A percentile compares a stretch with the other conserved stretches of the same genome.
These are phyloP conservation scores for Mesitornis unicolor DNA, from an alignment of 2,113 vertebrate genomes.

Conservation along the genomic window DNA sequence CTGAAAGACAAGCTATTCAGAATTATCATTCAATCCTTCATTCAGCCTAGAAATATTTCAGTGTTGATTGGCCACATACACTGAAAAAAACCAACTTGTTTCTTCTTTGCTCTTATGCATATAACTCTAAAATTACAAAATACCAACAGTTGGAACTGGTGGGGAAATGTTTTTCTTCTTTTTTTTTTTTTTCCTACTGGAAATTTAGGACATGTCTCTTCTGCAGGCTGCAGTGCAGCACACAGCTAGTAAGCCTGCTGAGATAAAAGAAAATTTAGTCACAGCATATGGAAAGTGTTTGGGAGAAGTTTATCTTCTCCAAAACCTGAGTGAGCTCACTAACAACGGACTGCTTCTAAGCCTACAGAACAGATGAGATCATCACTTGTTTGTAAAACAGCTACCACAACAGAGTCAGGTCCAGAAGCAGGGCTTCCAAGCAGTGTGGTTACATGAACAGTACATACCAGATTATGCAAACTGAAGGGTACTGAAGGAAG, in stretches of 20 bases:
- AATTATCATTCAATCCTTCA: neutral
- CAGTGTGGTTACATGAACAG: neutral
- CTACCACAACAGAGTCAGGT: neutral
- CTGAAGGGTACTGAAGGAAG: neutral
- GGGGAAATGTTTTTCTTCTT: neutral
- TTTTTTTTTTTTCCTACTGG: neutral
- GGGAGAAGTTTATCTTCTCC: neutral
- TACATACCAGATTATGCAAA: neutral
- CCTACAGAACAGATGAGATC: constrained; percentile 12
- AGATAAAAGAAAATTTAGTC: neutral
- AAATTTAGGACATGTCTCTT: neutral
- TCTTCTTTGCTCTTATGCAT: neutral
- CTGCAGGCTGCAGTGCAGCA: neutral
- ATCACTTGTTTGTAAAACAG: neutral
- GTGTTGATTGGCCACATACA: neutral
- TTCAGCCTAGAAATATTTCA: neutral
- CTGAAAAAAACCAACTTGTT: neutral
- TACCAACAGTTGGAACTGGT: neutral
- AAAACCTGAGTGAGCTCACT: neutral
- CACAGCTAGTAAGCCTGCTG: neutral
- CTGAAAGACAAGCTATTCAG: neutral
- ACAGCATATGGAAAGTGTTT: neutral
- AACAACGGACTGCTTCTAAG: neutral
- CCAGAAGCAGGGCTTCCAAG: neutral
- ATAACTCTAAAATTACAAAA: neutral